Base-by-base conservation (phyloP, 2,797 vertebrate genomes). In the Clarias laeviceps region DNA sequence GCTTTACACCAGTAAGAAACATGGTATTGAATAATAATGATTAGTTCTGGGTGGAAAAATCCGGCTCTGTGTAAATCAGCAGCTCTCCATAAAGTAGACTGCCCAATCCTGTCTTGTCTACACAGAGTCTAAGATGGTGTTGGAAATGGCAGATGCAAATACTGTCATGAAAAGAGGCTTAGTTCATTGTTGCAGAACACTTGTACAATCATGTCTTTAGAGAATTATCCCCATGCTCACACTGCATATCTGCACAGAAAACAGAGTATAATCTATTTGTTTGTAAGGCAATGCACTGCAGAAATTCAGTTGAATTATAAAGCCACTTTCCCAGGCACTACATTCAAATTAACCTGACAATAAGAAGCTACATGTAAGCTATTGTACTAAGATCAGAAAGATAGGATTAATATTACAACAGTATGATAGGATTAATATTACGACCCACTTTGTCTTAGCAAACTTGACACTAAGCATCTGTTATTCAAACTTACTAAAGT, bases 261-360 rank as follows among this genome's bases (percentile, higher is more conserved):
- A 66, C 70, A 78, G 40, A 65, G 57, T 18, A 73, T 64, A 72
- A 85, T 87, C 17, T 83, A 80, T 88, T 88, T 82, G n/a, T 87
- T 80, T 80, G 76, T 61, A 86, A 77, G 77, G 61, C 83, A 85
- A 79, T 65, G 18, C 80, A 80, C 29, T 68, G 15, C 82, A 8
- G 61, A 87, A 88, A 80, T 66, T 84, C 65, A 85, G 11, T 59
- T 57, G 81, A 76, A 83, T 80, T 69, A 83, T 76, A 81, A 74
- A 29, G 62, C 57, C 20, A 61, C n/a, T 32, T 78, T 82, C n/a
- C 68, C 74, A 69, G 59, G 45, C 34, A 81, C 20, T 76, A 82
- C 78, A 78, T 66, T 73, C 27, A 82, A 78, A 81, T 90, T 82
- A 85, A 80, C 83, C 57, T 62, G 34, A 79, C 34, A 79, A 54